Base-by-base conservation (phyloP, 2,797 vertebrate species). In the Brachyrhaphis roseni region DNA sequence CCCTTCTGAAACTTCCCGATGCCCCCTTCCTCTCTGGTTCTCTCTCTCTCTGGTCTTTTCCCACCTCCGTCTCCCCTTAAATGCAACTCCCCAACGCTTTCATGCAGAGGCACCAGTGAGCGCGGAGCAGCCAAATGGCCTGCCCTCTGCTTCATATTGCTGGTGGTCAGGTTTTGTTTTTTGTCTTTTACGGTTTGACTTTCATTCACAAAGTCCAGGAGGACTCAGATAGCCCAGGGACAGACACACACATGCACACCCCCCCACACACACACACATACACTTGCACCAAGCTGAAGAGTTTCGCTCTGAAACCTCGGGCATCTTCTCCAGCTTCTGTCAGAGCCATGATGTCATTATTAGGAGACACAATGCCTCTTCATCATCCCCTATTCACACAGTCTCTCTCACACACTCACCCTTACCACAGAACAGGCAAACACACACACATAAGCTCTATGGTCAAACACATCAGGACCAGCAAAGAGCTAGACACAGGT, bases 281-380 rank as follows among this genome's bases (percentile, higher is more conserved):
- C 88, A 88, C 91, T 87, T 88, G 80, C 79, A 75, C 90, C 82
- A 82, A 90, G 90, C 93, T 90, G 92, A 95, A 93, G 92, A 94
- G 94, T 90, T 94, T 75, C 36, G 87, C 90, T 92, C 76, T 0
- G 81, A 88, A 88, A 91, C 94, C 92, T 57, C 81, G 20, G 92
- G 94, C 94, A 74, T 95, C 93, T 94, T 94, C 92, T 94, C 89
- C 92, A 94, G 94, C 94, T 92, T 94, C 94, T 95, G 94, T 94
- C 94, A 94, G 91, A 93, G 92, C 92, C 93, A 94, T 94, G 91
- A 93, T 94, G 93, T 94, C 92, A 94, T 95, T 94, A 88, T 81
- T 88, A 91, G 84, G 89, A 94, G 94, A 93, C 91, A 90, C 94
- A 92, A 90, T 88, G 91, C 88, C 91, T 90, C 88, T 91, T 91